These are phyloP conservation scores for Bufotes viridis DNA, from an alignment of 2,797 vertebrate genomes.

Conservation along the genomic window DNA sequence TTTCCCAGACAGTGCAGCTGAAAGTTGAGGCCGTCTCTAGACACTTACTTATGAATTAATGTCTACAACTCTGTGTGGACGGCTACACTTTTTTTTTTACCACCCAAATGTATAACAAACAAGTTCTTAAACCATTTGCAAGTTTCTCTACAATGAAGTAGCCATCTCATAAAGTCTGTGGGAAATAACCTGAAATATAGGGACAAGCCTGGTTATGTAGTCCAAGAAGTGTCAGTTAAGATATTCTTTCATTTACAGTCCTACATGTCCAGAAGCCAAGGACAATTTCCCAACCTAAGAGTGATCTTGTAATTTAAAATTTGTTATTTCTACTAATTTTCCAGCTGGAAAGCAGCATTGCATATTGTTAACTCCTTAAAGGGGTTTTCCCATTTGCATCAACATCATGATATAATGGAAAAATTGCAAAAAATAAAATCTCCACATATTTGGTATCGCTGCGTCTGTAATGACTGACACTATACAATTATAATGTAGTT, in stretches of 20 bases:
- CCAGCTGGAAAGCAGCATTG: neutral
- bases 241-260: slow-evolving; percentile 3
- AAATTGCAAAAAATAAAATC: too few species aligned
- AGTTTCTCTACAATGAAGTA: neutral
- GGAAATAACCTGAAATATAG: slow-evolving; percentile 42
- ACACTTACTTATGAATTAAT: slow-evolving; percentile 58
- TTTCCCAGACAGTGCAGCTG: slow-evolving; percentile 58
- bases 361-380: too few species aligned
- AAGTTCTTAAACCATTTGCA: slow-evolving; percentile 4
- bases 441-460: too few species aligned
- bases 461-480: too few species aligned
- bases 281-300: neutral
- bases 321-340: neutral
- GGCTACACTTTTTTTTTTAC: slow-evolving; percentile 35
- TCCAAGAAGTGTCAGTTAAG: neutral
- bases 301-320: neutral
- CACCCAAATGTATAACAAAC: slow-evolving; percentile 46
- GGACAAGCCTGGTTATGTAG: slow-evolving; percentile 41
- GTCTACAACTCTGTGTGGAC: slow-evolving; percentile 52
- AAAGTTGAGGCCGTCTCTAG: slow-evolving; percentile 55
- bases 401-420: too few species aligned
- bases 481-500: too few species aligned
- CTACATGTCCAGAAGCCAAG: neutral
- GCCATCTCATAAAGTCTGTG: slow-evolving; percentile 26
- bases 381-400: too few species aligned